Base-by-base conservation (phyloP, 2,888 invertebrate species). In the Polyploca ridens region DNA sequence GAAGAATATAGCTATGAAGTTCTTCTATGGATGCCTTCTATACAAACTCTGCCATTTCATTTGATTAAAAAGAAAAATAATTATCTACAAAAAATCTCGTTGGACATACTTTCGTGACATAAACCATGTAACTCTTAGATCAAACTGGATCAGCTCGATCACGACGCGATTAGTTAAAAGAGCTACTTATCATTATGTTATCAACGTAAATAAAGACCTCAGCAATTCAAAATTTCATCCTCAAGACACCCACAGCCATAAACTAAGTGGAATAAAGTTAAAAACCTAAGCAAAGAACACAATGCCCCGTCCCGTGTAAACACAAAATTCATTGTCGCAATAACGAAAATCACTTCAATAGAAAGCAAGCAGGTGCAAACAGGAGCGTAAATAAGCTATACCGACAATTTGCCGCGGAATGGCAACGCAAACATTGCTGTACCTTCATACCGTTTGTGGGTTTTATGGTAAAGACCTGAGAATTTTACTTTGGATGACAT, bases 301-400 rank as follows among this genome's bases (percentile, higher is more conserved):
- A 69, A 69, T 65, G 60, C 62, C 49, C 41, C 38, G 58, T 46
- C 57, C 19, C 54, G 41, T 57, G 59, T 54, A 58, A 61, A 58
- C 64, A 58, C 64, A 64, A 66, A 27, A 54, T n/a, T 54, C 54
- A 54, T 54, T 10, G 71, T 68, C 70, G 71, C 78, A 79, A 74
- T 76, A 79, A 76, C 76, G 71, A 72, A 74, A 78, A 77, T 82
- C 75, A 73, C 74, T 73, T 66, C 76, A 73, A 79, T 75, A 73
- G 73, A 73, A 78, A 67, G 77, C 74, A 76, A 77, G 76, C 86
- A 85, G 85, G 86, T 87, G 87, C 76, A 72, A 77, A 73, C 66
- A 70, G 76, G 69, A 74, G 78, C 77, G 82, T 82, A 86, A 86
- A 87, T 80, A 87, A 87, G 83, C 78, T 80, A 75, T 82, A 78